These are phyloP conservation scores for Biston betularia DNA, from an alignment of 2,888 invertebrate genomes.

Conservation along the genomic window DNA sequence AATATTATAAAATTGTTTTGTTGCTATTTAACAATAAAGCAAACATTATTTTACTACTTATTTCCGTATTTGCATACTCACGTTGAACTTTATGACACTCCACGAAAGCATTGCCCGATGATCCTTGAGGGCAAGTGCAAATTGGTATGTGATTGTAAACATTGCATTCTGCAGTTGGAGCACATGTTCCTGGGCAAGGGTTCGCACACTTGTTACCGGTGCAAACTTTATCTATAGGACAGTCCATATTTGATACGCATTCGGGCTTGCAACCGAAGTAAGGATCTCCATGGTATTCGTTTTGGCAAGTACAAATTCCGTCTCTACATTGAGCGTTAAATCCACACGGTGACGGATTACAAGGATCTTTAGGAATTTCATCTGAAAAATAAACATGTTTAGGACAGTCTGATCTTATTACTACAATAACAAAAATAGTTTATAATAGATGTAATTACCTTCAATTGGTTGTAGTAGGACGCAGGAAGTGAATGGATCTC, in stretches of 20 bases:
- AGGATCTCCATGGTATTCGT: constrained; percentile 92
- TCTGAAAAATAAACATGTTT: constrained; percentile 63
- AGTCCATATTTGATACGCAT: constrained; percentile 91
- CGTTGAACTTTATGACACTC: constrained; percentile 87
- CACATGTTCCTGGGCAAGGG: constrained; percentile 91
- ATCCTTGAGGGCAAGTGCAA: constrained; percentile 88
- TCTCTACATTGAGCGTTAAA: constrained; percentile 87
- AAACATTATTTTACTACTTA: background rate
- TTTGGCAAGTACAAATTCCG: constrained; percentile 89
- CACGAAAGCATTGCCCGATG: constrained; percentile 89
- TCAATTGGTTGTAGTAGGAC: constrained; percentile 74
- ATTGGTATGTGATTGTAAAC: constrained; percentile 89
- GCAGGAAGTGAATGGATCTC: constrained; percentile 92
- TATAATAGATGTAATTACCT: constrained; percentile 54
- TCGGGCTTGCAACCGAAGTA: constrained; percentile 91
- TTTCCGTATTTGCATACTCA: constrained; percentile 59
- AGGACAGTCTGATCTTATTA: background rate
- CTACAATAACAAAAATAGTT: background rate
- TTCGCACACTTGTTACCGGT: constrained; percentile 90
- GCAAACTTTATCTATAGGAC: constrained; percentile 89
- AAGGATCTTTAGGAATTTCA: constrained; percentile 85
- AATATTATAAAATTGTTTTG: background rate
- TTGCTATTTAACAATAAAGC: background rate
- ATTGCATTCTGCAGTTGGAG: constrained; percentile 84
- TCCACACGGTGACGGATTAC: constrained; percentile 91